phyloP scores from a whole-genome alignment of 1,140 invertebrate genomes.

The Bombus pascuorum region DNA sequence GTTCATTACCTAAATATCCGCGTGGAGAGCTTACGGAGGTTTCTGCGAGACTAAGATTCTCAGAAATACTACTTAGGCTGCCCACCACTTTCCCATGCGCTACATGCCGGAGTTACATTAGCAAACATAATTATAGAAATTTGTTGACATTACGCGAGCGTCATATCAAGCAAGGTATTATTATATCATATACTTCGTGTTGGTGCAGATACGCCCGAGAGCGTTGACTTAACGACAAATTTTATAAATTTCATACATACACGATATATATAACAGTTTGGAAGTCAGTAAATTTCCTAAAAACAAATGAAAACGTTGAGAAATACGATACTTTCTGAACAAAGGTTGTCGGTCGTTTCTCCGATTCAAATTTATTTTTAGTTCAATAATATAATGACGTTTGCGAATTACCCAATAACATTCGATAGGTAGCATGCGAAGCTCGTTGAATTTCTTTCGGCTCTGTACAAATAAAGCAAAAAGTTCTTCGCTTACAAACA shows the following conservation, averaged over 20 bases:
- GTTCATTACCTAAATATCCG: constrained; percentile 48
- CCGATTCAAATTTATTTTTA: no score
- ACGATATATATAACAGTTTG: neutral
- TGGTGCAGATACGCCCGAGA: neutral
- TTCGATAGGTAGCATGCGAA: neutral
- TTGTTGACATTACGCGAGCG: constrained; percentile 37
- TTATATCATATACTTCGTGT: neutral
- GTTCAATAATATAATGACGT: neutral
- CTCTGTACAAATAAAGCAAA: neutral
- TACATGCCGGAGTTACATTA: constrained; percentile 1
- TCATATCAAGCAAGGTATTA: neutral
- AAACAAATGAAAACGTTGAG: neutral
- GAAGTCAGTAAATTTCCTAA: neutral
- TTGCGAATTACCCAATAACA: neutral
- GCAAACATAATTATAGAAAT: constrained; percentile 52
- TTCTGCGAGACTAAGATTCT: constrained; percentile 43
- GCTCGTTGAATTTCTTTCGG: neutral
- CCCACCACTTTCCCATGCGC: constrained; percentile 23
- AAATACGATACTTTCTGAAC: neutral
- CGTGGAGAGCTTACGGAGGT: constrained; percentile 31
- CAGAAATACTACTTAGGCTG: constrained; percentile 48
- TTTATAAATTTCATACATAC: neutral
- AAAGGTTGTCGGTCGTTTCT: no score
- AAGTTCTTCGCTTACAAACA: neutral
- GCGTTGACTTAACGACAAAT: no score